Base-by-base conservation (phyloP, 2,888 invertebrate species). In the Ferdinandea cuprea region DNA sequence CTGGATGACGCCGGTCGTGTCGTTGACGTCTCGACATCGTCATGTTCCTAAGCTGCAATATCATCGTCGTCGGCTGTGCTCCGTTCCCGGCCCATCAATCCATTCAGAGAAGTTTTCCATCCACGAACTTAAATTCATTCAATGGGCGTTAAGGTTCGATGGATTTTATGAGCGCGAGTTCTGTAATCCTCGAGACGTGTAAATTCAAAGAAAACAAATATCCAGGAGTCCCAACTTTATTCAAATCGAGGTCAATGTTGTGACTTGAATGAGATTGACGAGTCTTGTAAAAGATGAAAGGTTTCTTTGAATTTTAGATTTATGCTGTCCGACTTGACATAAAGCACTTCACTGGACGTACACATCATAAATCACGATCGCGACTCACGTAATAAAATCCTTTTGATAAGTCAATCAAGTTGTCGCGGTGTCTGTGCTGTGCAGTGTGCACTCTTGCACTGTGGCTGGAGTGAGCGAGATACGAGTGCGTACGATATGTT, bases 241-340 rank as follows among this genome's bases (percentile, higher is more conserved):
- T 78, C 72, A 83, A 78, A 83, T 83, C 61, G 83, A 73, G 83
- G 83, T 83, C 83, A 83, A 83, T 83, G 83, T 78, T 83, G 83
- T 78, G 83, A 83, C 78, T 83, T 73, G 63, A 83, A 83, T 83
- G 83, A 73, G 83, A 83, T 83, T 83, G 83, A 83, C 83, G 83
- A 78, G 72, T 78, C 83, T 78, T 83, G 83, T 83, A 83, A 78
- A 73, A 78, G 83, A 83, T 83, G 83, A 78, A 83, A 78, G 66
- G 73, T 83, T 78, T 56, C 73, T 83, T 83, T 83, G 78, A 83
- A 83, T 83, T 83, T 72, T 46, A 83, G 78, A 83, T 83, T 83
- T 78, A 83, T 78, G 78, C 78, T 83, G 83, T 83, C 83, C 68
- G 63, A 68, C 77, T 83, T 78, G 83, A 83, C 83, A 83, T 83